Evolutionary conservation across 2,113 vertebrate genomes (phyloP).

Genomic region (Numida meleagris): DNA sequence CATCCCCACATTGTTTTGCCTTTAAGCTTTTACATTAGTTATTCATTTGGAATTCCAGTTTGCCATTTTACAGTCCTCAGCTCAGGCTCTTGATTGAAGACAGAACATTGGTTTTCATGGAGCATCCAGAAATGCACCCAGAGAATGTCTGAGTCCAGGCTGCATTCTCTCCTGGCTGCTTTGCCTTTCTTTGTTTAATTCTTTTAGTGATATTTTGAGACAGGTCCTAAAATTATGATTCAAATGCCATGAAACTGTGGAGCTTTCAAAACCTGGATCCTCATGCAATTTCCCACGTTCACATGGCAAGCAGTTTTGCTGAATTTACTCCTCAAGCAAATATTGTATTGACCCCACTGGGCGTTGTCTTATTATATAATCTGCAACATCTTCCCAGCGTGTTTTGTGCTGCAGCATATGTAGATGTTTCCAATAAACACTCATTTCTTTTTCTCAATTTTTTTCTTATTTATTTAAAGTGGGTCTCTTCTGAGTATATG

Average conservation of each 20-base stretch:
- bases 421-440: slow-evolving; percentile 37
- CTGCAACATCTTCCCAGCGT: neutral
- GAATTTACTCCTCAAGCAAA: slow-evolving; percentile 8
- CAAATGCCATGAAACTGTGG: neutral
- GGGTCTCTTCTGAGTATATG: neutral
- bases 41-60: slow-evolving; percentile 49
- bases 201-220: slow-evolving; percentile 8
- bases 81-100: slow-evolving; percentile 56
- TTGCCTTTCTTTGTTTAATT: slow-evolving; percentile 36
- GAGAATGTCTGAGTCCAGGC: neutral
- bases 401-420: neutral
- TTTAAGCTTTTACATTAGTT: slow-evolving; percentile 50
- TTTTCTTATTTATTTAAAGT: neutral
- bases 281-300: neutral
- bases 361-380: neutral
- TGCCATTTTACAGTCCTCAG: slow-evolving; percentile 48
- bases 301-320: slow-evolving; percentile 1
- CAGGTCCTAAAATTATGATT: neutral
- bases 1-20: slow-evolving; percentile 43
- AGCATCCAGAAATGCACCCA: neutral
- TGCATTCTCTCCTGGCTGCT: neutral
- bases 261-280: neutral
- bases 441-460: neutral
- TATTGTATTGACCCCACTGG: slow-evolving; percentile 1
- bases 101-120: slow-evolving; percentile 42